phyloP scores from a whole-genome alignment of 2,113 vertebrate species.

The Saguinus imperator region DNA sequence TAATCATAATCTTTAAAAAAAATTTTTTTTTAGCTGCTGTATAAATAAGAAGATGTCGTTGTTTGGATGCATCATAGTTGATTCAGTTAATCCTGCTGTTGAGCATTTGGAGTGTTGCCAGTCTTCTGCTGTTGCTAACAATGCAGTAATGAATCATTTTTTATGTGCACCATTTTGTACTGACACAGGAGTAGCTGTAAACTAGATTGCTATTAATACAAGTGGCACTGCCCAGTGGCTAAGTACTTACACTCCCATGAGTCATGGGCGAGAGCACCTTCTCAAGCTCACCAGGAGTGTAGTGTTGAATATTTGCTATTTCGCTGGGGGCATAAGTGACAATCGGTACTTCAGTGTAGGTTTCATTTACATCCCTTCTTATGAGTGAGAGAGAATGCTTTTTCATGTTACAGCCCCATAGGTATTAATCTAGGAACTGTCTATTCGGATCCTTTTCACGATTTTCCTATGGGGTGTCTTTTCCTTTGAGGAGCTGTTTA shows the following conservation, averaged over 20 bases:
- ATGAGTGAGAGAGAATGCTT: neutral
- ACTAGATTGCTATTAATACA: neutral
- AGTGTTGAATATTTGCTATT: conserved; percentile 18
- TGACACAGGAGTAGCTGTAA: neutral
- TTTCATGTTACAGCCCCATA: neutral
- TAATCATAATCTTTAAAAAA: neutral
- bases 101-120: neutral
- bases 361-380: neutral
- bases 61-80: neutral
- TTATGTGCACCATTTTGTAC: conserved; percentile 5
- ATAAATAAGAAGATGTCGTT: neutral
- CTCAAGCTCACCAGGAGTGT: neutral
- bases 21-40: neutral
- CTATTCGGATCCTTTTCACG: neutral
- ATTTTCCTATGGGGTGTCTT: neutral
- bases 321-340: neutral
- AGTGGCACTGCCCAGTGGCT: neutral
- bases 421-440: neutral
- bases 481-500: neutral
- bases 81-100: neutral
- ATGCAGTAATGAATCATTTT: neutral
- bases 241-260: neutral
- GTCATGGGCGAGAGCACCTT: neutral
- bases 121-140: neutral
- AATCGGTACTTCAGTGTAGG: neutral